Evolutionary conservation across 2,113 vertebrate genomes (phyloP).

Genomic region (Prunella fulvescens): DNA sequence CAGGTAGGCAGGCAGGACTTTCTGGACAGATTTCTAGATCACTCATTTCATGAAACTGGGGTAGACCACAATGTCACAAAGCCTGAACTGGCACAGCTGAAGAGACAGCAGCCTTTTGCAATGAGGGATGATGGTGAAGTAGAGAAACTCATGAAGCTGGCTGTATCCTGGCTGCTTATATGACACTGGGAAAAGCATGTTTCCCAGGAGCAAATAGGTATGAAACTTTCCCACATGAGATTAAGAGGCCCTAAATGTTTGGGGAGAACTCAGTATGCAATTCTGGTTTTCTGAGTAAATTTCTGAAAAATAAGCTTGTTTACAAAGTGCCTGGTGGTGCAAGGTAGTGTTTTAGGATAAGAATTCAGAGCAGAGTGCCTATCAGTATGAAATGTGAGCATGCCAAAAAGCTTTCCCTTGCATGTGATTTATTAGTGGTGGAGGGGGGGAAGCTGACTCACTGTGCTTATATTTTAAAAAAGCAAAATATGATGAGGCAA

Average conservation of each 20-base stretch:
- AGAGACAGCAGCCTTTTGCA: not conserved
- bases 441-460: not conserved
- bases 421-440: not conserved
- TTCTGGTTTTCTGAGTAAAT: not conserved
- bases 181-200: not conserved
- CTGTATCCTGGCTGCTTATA: not conserved
- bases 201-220: not conserved
- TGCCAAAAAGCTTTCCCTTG: not conserved
- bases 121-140: not conserved
- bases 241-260: not conserved
- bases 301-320: not conserved
- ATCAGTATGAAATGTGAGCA: not conserved
- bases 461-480: not conserved
- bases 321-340: not conserved
- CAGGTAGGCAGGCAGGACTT: constrained; percentile 74
- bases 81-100: not conserved
- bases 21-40: not conserved
- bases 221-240: not conserved
- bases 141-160: not conserved
- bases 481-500: not conserved
- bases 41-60: not conserved
- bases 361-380: not conserved
- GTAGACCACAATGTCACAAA: not conserved
- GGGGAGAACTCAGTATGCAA: not conserved
- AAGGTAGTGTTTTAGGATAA: not conserved